A percentile compares a stretch with the other conserved stretches of the same genome.
Conservation (phyloP, 2,888 invertebrate genomes). For the Mimachlamys varia region DNA sequence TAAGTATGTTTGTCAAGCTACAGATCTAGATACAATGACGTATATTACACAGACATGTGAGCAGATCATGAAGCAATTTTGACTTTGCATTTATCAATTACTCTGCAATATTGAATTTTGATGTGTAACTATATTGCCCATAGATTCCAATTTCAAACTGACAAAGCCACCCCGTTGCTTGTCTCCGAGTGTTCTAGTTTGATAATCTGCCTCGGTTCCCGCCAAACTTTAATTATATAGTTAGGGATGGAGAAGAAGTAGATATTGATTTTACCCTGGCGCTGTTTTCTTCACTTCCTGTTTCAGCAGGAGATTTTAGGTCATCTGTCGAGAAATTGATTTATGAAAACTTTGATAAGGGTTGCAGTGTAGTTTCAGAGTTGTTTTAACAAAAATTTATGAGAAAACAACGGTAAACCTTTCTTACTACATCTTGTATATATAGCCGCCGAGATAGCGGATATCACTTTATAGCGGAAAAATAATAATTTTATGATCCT, state of each 20-base stretch:
- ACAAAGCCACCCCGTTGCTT: not conserved
- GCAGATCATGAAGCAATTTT: no score
- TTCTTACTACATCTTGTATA: not conserved
- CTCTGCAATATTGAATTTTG: not conserved
- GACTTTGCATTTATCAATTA: not conserved
- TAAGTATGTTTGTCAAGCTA: no score
- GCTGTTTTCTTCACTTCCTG: conserved; percentile 18
- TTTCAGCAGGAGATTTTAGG: not conserved
- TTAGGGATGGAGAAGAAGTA: not conserved
- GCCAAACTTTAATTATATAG: conserved; percentile 26
- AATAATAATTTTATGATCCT: no score
- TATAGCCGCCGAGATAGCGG: no score
- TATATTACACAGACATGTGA: no score
- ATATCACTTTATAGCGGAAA: no score
- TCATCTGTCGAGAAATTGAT: conserved; percentile 18
- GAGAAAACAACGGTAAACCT: not conserved
- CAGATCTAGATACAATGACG: no score
- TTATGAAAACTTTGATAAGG: conserved; percentile 21
- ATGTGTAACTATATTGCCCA: not conserved
- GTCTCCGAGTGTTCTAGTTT: not conserved
- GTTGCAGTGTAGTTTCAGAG: not conserved
- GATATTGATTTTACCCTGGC: not conserved
- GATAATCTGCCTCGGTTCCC: not conserved
- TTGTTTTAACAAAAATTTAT: not conserved
- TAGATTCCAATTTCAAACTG: conserved; percentile 27